Percentiles rank a stretch among this genome's conserved stretches.
These are phyloP conservation scores for Cottus gobio DNA, from an alignment of 2,113 vertebrate species.

Conservation along the genomic window DNA sequence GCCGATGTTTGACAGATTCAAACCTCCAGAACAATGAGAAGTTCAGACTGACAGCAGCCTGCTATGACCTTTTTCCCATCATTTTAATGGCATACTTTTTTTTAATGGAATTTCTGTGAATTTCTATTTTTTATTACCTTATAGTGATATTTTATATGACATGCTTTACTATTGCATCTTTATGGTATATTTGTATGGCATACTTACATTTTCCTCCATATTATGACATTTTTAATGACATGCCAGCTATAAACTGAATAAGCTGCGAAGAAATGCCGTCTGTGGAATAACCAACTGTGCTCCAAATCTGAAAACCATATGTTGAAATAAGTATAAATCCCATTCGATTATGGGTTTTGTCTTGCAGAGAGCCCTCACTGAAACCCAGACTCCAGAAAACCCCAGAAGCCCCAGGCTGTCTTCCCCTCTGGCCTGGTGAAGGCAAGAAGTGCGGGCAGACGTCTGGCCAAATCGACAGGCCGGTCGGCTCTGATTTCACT, in stretches of 20 bases:
- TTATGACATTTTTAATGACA: neutral
- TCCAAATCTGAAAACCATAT: slow-evolving; percentile 25
- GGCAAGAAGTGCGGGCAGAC: slow-evolving; percentile 1
- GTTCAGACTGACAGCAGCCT: slow-evolving; percentile 40
- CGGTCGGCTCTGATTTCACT: slow-evolving; percentile 45
- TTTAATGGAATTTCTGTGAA: neutral
- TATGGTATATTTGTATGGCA: too few relatives aligned
- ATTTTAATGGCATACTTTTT: too few relatives aligned
- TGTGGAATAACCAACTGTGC: slow-evolving; percentile 24
- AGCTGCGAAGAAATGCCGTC: slow-evolving; percentile 21
- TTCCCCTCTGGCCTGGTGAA: slow-evolving; percentile 95
- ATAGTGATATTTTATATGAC: too few relatives aligned
- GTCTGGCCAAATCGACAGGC: slow-evolving; percentile 31
- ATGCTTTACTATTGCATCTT: too few relatives aligned
- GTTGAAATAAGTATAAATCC: slow-evolving; percentile 3
- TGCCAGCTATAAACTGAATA: slow-evolving; percentile 28
- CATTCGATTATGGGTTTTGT: slow-evolving; percentile 30
- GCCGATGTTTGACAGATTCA: slow-evolving; percentile 26
- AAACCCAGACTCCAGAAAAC: slow-evolving; percentile 89
- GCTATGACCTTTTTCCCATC: neutral
- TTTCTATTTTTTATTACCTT: neutral
- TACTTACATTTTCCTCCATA: too few relatives aligned
- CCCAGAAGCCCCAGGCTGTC: slow-evolving; percentile 89
- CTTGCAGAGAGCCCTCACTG: slow-evolving; percentile 90
- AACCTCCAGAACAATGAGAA: neutral